Evolutionary conservation across 2,113 vertebrate species (phyloP).

Genomic region (Galeopterus variegatus): DNA sequence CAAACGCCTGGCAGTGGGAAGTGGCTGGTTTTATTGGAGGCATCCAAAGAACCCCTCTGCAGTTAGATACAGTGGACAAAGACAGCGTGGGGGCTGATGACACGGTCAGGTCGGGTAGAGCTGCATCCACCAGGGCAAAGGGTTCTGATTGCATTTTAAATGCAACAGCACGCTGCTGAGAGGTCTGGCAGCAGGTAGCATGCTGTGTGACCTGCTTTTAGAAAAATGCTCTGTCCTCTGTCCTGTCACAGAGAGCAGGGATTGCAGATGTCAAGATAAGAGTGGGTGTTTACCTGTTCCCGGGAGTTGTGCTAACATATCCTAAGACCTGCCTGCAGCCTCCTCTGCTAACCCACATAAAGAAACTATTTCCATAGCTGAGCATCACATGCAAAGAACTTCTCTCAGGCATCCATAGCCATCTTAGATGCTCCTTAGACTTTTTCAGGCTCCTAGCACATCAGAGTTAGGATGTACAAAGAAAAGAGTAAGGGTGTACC

Average conservation of each 20-base stretch:
- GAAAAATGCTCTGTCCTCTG: not conserved
- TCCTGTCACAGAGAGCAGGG: not conserved
- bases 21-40: not conserved
- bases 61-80: not conserved
- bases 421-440: not conserved
- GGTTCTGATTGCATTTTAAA: not conserved
- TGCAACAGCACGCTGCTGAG: not conserved
- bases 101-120: not conserved
- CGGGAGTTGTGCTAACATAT: not conserved
- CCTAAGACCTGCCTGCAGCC: not conserved
- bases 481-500: too few species aligned
- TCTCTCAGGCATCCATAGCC: not conserved
- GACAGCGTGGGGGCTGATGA: not conserved
- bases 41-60: not conserved
- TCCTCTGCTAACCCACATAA: fast-evolving
- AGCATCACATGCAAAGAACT: not conserved
- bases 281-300: not conserved
- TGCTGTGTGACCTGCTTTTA: not conserved
- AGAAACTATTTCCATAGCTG: not conserved
- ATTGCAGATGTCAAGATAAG: not conserved
- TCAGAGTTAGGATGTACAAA: not conserved
- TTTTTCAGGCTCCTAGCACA: not conserved
- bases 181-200: not conserved
- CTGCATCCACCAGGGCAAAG: not conserved
- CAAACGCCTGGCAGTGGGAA: not conserved